These are phyloP conservation scores for Acanthornis magna DNA, from an alignment of 2,797 vertebrate genomes.

Conservation along the genomic window DNA sequence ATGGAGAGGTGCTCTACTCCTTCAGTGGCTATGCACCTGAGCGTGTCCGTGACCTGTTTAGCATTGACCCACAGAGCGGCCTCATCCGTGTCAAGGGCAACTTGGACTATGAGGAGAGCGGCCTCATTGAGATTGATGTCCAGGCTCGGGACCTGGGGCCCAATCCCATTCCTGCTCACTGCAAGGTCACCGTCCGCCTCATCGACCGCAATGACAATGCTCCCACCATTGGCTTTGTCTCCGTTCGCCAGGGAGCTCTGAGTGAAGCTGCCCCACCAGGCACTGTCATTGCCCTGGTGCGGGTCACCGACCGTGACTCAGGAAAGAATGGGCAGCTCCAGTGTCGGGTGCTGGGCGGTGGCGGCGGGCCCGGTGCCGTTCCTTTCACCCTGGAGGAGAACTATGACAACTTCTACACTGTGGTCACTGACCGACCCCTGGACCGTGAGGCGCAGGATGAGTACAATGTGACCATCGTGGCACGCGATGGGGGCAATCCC, in stretches of 20 bases:
- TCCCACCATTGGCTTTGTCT: conserved; percentile 94
- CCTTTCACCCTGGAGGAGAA: conserved; percentile 97
- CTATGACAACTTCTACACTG: conserved; percentile 96
- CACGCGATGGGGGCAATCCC: conserved; percentile 92
- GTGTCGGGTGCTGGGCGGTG: conserved; percentile 88
- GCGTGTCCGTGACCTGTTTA: conserved; percentile 93
- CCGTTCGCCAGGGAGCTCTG: conserved; percentile 95
- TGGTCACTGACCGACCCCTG: conserved; percentile 92
- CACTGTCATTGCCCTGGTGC: conserved; percentile 94
- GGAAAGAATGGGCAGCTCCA: conserved; percentile 96
- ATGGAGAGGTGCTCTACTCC: conserved; percentile 94
- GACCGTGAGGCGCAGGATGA: conserved; percentile 94
- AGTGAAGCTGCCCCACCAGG: conserved; percentile 94
- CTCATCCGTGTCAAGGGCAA: conserved; percentile 95
- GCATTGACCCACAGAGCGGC: conserved; percentile 94
- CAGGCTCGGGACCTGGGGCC: conserved; percentile 96
- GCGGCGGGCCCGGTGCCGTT: conserved; percentile 70
- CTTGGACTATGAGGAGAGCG: conserved; percentile 96
- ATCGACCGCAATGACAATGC: conserved; percentile 97
- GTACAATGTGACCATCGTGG: conserved; percentile 96
- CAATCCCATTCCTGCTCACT: conserved; percentile 97
- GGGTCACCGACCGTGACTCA: conserved; percentile 95
- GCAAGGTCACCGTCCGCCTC: conserved; percentile 97
- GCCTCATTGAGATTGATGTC: conserved; percentile 93
- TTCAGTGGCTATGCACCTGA: conserved; percentile 95